Percentiles rank a stretch among this genome's conserved stretches.
These are phyloP conservation scores for human (Homo sapiens) DNA, from an alignment of 2,113 vertebrate genomes.

Conservation along the genomic window DNA sequence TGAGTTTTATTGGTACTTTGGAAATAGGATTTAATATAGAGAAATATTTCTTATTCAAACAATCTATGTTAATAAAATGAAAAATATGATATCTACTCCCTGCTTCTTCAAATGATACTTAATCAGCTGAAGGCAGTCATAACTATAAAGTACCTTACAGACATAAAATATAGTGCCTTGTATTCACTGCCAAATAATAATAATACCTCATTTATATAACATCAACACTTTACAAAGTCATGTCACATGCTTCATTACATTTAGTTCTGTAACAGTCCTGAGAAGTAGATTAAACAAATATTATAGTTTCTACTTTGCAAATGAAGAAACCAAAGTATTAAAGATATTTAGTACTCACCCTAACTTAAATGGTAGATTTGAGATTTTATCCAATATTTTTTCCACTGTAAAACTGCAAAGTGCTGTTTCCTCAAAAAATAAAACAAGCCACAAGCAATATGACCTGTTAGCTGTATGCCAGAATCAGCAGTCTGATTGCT, in stretches of 20 bases:
- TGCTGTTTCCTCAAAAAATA: conserved; percentile 57
- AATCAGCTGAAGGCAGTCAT: conserved; percentile 51
- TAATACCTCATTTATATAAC: conserved; percentile 56
- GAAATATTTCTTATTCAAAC: conserved; percentile 54
- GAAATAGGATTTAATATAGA: conserved; percentile 53
- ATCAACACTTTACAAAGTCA: conserved; percentile 37
- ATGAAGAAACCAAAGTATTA: conserved; percentile 52
- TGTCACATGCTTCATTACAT: conserved; percentile 49
- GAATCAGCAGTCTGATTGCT: conserved; percentile 4
- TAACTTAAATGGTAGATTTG: conserved; percentile 23
- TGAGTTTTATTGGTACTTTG: conserved; percentile 25
- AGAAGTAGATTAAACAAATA: conserved; percentile 58
- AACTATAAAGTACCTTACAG: conserved; percentile 50
- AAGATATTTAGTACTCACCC: conserved; percentile 22
- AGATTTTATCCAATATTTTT: conserved; percentile 43
- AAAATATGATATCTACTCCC: conserved; percentile 33
- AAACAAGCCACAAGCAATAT: conserved; percentile 52
- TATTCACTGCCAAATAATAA: conserved; percentile 64
- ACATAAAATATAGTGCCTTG: conserved; percentile 35
- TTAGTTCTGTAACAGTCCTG: background rate
- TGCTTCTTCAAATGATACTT: conserved; percentile 52
- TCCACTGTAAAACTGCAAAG: conserved; percentile 55
- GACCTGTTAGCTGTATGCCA: conserved; percentile 35
- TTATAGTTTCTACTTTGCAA: conserved; percentile 51
- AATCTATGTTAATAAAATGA: conserved; percentile 48